Evolutionary conservation across 2,888 invertebrate genomes (phyloP), one percentile per base, ranked within the genome.

Genomic region (Leptodirus hochenwartii): DNA sequence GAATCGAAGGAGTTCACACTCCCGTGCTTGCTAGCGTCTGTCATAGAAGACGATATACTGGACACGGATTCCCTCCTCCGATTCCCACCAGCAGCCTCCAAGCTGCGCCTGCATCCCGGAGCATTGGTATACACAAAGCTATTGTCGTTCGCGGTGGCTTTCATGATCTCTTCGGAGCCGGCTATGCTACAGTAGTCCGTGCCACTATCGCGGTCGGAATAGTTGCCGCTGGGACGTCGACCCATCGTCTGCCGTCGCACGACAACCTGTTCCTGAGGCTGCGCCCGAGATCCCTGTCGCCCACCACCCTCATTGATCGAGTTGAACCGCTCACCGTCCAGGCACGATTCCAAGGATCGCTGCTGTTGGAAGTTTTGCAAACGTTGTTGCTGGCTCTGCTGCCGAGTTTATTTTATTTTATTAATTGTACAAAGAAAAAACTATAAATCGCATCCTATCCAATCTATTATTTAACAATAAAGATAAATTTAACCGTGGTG

Each of bases 1-100:
- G 74, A 73, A 50, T 71, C 73, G 53, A 64, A 70, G 24, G 73
- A 73, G 39, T 68, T 66, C 39, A 72, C 59, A 47, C 71, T 73
- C n/a, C n/a, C n/a, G 51, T 71, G 72, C 51, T 71, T 71, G 49
- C 69, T 72, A 38, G 68, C 68, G 36, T 68, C 62, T 27, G 66
- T 66, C 2, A 60, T 49, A 25, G 72, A 73, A 24, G 73, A 73
- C 30, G 65, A 64, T 2, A 68, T 65, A 22, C 64, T 62, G 40
- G 66, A 63, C 1, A 73, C 70, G 45, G 50, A 50, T 25, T 37
- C 34, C n/a, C 53, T 45, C 23, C 73, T 69, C 43, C 71, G 54
- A 36, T 65, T 58, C 3, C 58, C 59, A n/a, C n/a, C n/a, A n/a
- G n/a, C n/a, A 24, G 42, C 49, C 17, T 59, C 57, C 20, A 61